These are phyloP conservation scores for Cairina moschata DNA, from an alignment of 2,113 vertebrate species.

Conservation along the genomic window DNA sequence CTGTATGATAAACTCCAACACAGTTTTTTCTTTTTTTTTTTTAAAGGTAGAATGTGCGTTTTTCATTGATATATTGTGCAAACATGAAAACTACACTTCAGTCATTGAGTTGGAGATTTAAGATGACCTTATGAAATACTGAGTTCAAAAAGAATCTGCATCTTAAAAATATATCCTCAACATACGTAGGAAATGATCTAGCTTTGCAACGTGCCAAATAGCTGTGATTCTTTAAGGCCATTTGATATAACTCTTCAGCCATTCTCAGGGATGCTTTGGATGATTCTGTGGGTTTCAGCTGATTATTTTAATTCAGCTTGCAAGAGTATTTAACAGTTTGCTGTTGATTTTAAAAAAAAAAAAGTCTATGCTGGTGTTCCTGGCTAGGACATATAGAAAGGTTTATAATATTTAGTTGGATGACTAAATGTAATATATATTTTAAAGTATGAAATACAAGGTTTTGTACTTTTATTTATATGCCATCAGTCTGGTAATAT, in stretches of 20 bases:
- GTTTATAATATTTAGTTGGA: neutral
- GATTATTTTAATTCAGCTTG: neutral
- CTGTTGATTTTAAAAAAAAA: neutral
- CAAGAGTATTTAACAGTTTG: neutral
- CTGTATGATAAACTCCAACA: neutral
- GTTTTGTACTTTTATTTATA: neutral
- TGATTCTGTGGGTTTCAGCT: neutral
- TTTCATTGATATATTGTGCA: neutral
- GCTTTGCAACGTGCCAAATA: neutral
- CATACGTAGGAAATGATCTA: neutral
- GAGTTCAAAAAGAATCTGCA: neutral
- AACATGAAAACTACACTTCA: neutral
- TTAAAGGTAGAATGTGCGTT: neutral
- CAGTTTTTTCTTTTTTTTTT: neutral
- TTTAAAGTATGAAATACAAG: neutral
- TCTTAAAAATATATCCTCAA: neutral
- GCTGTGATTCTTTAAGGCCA: neutral
- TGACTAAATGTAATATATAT: neutral
- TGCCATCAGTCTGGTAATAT: neutral
- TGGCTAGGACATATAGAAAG: neutral
- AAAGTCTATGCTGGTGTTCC: neutral
- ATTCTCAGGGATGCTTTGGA: neutral
- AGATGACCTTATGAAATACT: neutral
- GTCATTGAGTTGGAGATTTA: neutral
- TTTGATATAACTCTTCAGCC: neutral